phyloP scores from a whole-genome alignment of 2,888 invertebrate genomes.

The Calephelis perditalis region DNA sequence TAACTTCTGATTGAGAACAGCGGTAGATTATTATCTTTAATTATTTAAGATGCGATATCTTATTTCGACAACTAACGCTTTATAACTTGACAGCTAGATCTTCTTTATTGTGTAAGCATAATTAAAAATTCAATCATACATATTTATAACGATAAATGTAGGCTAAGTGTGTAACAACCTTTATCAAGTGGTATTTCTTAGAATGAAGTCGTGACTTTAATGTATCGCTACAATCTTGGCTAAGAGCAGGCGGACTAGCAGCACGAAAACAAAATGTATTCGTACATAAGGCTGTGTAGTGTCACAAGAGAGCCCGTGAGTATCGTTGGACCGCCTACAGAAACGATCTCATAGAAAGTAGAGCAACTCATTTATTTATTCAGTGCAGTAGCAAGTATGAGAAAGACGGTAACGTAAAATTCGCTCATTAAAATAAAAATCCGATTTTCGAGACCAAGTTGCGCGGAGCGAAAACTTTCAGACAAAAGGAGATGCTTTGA shows the following conservation, averaged over 20 bases:
- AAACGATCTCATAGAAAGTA: slow-evolving; percentile 77
- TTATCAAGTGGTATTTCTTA: slow-evolving; percentile 39
- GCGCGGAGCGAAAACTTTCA: slow-evolving; percentile 68
- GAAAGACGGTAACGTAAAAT: slow-evolving; percentile 62
- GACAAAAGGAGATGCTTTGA: slow-evolving; percentile 44
- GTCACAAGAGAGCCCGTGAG: slow-evolving; percentile 38
- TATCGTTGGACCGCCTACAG: slow-evolving; percentile 63
- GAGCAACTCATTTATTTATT: slow-evolving; percentile 77
- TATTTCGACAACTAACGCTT: slow-evolving; percentile 2
- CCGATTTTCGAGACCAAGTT: slow-evolving; percentile 69
- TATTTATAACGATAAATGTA: slow-evolving; percentile 7
- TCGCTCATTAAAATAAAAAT: slow-evolving; percentile 77
- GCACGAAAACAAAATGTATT: slow-evolving; percentile 26
- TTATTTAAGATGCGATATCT: too few relatives aligned
- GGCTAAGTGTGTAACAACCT: slow-evolving; percentile 35
- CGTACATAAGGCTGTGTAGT: slow-evolving; percentile 31
- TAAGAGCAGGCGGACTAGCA: slow-evolving; percentile 33
- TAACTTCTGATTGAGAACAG: too few relatives aligned
- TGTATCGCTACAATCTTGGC: slow-evolving; percentile 47
- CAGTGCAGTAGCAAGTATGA: slow-evolving; percentile 67
- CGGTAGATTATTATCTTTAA: too few relatives aligned
- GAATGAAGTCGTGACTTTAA: slow-evolving; percentile 46
- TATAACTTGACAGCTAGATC: background rate
- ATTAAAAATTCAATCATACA: slow-evolving; percentile 6
- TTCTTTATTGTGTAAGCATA: slow-evolving; percentile 6